Conservation (phyloP, 2,888 invertebrate species). For the Chironomus riparius region DNA sequence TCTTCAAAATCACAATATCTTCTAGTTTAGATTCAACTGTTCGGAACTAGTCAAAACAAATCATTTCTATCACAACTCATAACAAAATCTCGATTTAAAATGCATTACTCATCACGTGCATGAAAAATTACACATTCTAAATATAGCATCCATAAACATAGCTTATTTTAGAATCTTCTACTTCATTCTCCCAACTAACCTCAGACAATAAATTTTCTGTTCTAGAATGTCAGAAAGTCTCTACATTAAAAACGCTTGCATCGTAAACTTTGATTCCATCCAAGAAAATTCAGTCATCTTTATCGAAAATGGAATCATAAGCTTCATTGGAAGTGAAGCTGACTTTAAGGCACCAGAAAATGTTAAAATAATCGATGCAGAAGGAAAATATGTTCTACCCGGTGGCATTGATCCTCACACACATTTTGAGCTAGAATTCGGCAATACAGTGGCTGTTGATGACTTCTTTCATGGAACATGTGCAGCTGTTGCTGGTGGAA, state of each 20-base stretch:
- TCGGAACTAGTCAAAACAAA: too few species aligned
- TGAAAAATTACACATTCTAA: too few species aligned
- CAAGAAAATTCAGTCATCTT: conserved; percentile 90
- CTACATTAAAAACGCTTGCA: conserved; percentile 81
- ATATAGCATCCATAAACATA: too few species aligned
- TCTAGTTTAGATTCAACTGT: too few species aligned
- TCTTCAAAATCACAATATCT: too few species aligned
- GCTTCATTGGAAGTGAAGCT: conserved; percentile 48
- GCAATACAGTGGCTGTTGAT: conserved; percentile 80
- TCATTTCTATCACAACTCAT: too few species aligned
- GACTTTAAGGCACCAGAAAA: conserved; percentile 64
- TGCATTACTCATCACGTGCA: too few species aligned
- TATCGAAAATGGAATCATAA: conserved; percentile 94
- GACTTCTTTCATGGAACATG: conserved; percentile 97
- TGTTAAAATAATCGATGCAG: conserved; percentile 84
- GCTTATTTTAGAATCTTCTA: too few species aligned
- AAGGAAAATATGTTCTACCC: conserved; percentile 62
- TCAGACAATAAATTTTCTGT: not conserved
- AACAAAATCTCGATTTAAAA: too few species aligned
- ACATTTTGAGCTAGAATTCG: conserved; percentile 90
- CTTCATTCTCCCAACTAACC: not conserved
- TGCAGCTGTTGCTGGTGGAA: conserved; percentile 95
- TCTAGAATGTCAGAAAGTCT: not conserved
- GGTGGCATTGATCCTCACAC: conserved; percentile 77
- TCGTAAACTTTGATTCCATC: conserved; percentile 81